These are phyloP conservation scores for Zoanthus sansibaricus DNA, from an alignment of 92 coral and sea anemone species.

Conservation along the genomic window DNA sequence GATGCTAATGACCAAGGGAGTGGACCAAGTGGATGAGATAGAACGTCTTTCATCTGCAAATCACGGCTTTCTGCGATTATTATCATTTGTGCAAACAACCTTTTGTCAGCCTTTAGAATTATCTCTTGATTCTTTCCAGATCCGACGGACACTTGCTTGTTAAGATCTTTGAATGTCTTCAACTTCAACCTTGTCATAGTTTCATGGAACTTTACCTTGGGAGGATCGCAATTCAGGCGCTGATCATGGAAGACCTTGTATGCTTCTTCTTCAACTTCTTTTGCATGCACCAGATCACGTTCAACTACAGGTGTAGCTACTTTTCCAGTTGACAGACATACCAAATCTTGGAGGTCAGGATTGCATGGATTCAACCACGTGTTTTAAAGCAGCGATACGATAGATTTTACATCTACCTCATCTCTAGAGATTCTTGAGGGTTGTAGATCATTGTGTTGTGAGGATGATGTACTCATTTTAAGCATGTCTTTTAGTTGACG, in stretches of 20 bases:
- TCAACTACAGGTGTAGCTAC: constrained; percentile 2
- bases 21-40: constrained; percentile 67
- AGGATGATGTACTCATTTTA: constrained; percentile 31
- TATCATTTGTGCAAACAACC: constrained; percentile 49
- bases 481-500: constrained; percentile 50
- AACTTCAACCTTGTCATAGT: constrained; percentile 20
- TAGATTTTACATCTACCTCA: constrained; percentile 29
- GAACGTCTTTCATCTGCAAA: constrained; percentile 59
- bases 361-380: constrained; percentile 49
- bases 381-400: background rate
- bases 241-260: constrained; percentile 33
- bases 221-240: constrained; percentile 54
- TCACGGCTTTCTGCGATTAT: constrained; percentile 59
- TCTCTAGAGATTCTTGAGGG: constrained; percentile 27
- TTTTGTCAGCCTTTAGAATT: constrained; percentile 56
- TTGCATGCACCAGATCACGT: background rate
- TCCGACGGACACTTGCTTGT: constrained; percentile 46
- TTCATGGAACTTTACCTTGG: constrained; percentile 48
- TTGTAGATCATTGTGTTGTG: constrained; percentile 18
- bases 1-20: constrained; percentile 74
- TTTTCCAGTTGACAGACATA: constrained; percentile 35
- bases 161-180: constrained; percentile 23
- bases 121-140: constrained; percentile 24
- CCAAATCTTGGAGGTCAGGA: constrained; percentile 34
- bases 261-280: background rate